A percentile compares a stretch with the other conserved stretches of the same genome.
phyloP scores from a whole-genome alignment of 2,888 invertebrate genomes.

The Caenorhabditis parvicauda region DNA sequence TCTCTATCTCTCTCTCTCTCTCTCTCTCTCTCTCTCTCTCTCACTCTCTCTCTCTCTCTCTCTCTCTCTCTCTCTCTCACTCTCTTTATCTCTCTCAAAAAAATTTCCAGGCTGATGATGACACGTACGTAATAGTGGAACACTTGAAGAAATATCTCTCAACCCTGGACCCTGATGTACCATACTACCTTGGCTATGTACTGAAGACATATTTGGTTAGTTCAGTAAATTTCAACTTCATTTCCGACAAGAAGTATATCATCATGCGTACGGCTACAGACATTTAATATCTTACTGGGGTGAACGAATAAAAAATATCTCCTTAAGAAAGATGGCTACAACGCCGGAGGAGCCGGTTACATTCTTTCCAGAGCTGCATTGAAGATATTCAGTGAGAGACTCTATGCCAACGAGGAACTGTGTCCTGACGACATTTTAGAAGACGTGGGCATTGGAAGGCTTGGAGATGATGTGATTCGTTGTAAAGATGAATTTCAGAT shows the following conservation, averaged over 20 bases:
- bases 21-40: too few relatives aligned
- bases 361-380: slow-evolving; percentile 39
- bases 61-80: too few relatives aligned
- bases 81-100: too few relatives aligned
- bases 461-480: not conserved
- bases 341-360: slow-evolving; percentile 51
- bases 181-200: slow-evolving; percentile 44
- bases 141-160: slow-evolving; percentile 35
- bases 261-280: too few relatives aligned
- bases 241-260: too few relatives aligned
- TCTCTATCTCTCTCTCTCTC: too few relatives aligned
- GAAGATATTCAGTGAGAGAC: slow-evolving; percentile 31
- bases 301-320: not conserved
- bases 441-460: slow-evolving; percentile 46
- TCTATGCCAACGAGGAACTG: slow-evolving; percentile 32
- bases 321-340: slow-evolving; percentile 42
- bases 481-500: slow-evolving; percentile 14
- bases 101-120: slow-evolving; percentile 47
- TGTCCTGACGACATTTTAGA: slow-evolving; percentile 46
- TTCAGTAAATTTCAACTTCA: not conserved
- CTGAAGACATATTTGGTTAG: slow-evolving; percentile 42
- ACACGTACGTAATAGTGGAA: slow-evolving; percentile 49
- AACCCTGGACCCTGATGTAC: slow-evolving; percentile 31
- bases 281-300: not conserved
- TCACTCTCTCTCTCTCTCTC: too few relatives aligned